Evolutionary conservation across 2,888 invertebrate genomes (phyloP), one percentile per base, ranked within the genome.

Genomic region (Calameuta pallipes): DNA sequence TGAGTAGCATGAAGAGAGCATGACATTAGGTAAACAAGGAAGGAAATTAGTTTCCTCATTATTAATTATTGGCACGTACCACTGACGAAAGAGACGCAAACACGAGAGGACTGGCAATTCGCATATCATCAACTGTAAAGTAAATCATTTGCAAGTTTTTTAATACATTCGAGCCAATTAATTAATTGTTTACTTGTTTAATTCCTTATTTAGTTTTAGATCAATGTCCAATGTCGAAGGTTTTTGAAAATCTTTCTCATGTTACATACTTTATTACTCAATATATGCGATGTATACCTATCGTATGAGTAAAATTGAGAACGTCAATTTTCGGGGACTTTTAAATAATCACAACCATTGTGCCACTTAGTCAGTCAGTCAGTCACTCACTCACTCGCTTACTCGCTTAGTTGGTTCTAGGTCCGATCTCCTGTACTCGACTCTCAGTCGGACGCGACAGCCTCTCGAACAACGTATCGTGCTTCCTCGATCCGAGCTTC

Each of bases 291-390:
- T 23, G 56, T 56, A 6, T 56, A 56, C 23, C 56, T 56, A 56
- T 56, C 23, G 23, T 56, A 56, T 56, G 23, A 56, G 23, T 56
- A 56, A 56, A 56, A 56, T 56, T 56, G 23, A 56, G 56, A 56
- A 56, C 56, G 23, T 56, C 23, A 56, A 56, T 56, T 56, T 56
- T 56, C 56, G 56, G 23, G 9, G 56, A 56, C 71, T 71, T 33
- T 71, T 71, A 71, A 71, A 33, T 71, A 71, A 71, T 33, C 31
- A 33, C 71, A 13, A 71, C 33, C 76, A 41, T n/a, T 23, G 69
- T 36, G 80, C 79, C 78, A 83, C 82, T 80, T 77, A 82, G 81
- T 83, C 81, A 80, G 82, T 78, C 75, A 81, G 78, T 81, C 33
- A 33, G 33, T 33, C 33, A 75, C 74, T 74, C 73, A 76, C 79